Evolutionary conservation across 1,140 invertebrate species (phyloP), one percentile per base, ranked within the genome.

Genomic region (Conus betulinus): DNA sequence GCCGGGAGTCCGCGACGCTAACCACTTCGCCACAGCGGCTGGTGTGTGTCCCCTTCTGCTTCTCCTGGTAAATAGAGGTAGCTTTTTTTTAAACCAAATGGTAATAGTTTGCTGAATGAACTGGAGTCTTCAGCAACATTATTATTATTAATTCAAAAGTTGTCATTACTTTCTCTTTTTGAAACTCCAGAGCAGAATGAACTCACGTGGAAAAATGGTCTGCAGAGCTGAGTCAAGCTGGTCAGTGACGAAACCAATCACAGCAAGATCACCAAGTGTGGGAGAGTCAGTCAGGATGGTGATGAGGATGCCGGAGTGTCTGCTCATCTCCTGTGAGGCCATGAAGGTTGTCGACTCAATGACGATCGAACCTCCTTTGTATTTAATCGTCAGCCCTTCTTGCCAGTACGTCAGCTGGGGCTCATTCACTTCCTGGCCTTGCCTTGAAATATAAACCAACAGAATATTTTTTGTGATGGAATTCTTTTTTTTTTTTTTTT

Each of bases 171-270:
- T 39, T 39, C 39, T 39, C 39, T 3, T 39, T 39, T 60, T 11
- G 57, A 60, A 60, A 60, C 57, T 15, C 57, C 57, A 60, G 8
- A 8, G 15, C 57, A 60, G 57, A 60, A 60, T 8, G 8, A 51
- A 87, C 88, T 79, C 90, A 94, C 94, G 93, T 91, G 93, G 93
- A 88, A 93, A 94, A 82, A 91, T 93, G 81, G 94, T 92, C 63
- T 90, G 89, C 39, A 94, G 90, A 5, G 94, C 90, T 39, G 92
- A 91, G 60, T 94, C 92, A 13, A 94, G 89, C 63, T 93, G 91
- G 87, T 94, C 93, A 17, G 92, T 91, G 67, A 94, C 90, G 51
- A 93, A 91, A 7, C 94, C 93, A 79, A 94, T 90, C 20, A 92
- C 88, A 23, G 91, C 91, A 81, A 93, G 93, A 23, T 93, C 90